Evolutionary conservation across 1,140 invertebrate genomes (phyloP).

Genomic region (Orchesella cincta): DNA sequence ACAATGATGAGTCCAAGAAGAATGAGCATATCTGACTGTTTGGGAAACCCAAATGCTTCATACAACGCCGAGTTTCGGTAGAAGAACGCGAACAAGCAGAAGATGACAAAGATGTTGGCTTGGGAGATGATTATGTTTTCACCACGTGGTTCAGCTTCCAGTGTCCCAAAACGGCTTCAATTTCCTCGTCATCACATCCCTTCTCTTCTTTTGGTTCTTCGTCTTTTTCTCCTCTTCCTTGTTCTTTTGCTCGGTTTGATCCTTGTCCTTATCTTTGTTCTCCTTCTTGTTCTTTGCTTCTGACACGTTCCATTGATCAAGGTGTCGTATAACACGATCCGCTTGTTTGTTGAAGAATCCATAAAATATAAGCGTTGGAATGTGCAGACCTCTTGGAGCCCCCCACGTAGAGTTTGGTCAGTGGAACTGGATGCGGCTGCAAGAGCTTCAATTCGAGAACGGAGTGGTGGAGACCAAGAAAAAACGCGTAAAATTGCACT

Average conservation of each 20-base stretch:
- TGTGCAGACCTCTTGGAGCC: slow-evolving; percentile 94
- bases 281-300: slow-evolving; percentile 54
- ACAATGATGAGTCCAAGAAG: slow-evolving; percentile 91
- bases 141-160: slow-evolving; percentile 92
- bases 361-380: slow-evolving; percentile 98
- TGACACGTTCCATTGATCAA: slow-evolving; percentile 71
- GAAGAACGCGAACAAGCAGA: slow-evolving; percentile 81
- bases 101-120: slow-evolving; percentile 77
- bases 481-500: too few species aligned
- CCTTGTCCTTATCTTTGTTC: slow-evolving; percentile 55
- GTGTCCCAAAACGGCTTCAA: slow-evolving; percentile 95
- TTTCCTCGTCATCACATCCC: slow-evolving; percentile 89
- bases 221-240: slow-evolving; percentile 56
- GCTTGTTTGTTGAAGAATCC: slow-evolving; percentile 95
- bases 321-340: slow-evolving; percentile 99
- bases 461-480: too few species aligned
- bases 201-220: slow-evolving; percentile 54
- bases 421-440: slow-evolving; percentile 87
- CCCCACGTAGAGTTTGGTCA: slow-evolving; percentile 95
- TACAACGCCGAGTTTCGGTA: slow-evolving; percentile 80
- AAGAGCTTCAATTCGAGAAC: slow-evolving; percentile 82
- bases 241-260: slow-evolving; percentile 59
- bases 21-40: slow-evolving; percentile 69
- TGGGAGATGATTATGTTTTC: slow-evolving; percentile 82
- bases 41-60: slow-evolving; percentile 80